phyloP scores from a whole-genome alignment of 2,888 invertebrate genomes.

The Phanerotoma sp. region DNA sequence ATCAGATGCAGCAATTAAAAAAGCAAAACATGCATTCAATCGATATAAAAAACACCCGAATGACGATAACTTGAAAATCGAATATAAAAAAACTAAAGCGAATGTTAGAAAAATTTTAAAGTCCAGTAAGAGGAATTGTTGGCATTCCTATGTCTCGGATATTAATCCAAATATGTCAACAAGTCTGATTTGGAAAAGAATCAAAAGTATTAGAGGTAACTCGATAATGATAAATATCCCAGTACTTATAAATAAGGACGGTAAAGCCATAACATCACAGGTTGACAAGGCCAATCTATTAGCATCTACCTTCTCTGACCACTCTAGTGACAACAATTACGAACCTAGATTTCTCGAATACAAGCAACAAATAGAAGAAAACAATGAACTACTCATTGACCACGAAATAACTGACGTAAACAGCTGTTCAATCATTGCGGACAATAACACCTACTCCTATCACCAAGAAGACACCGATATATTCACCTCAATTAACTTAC shows the following conservation, averaged over 20 bases:
- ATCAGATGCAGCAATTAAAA: conserved; percentile 16
- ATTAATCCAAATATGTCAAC: neutral
- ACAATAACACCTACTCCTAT: neutral
- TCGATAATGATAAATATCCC: too few relatives aligned
- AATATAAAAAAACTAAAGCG: neutral
- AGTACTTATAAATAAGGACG: too few relatives aligned
- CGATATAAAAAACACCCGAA: neutral
- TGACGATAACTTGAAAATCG: neutral
- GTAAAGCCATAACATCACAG: too few relatives aligned
- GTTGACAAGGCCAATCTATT: too few relatives aligned
- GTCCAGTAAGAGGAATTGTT: conserved; percentile 17
- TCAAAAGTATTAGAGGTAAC: conserved; percentile 10
- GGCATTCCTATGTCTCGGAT: conserved; percentile 1
- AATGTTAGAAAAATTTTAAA: neutral
- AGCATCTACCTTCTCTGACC: too few relatives aligned
- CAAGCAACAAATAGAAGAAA: too few relatives aligned
- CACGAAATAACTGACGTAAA: too few relatives aligned
- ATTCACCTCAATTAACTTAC: neutral
- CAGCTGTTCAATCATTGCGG: too few relatives aligned
- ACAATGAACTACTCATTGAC: too few relatives aligned
- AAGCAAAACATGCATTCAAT: neutral
- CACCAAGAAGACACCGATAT: neutral
- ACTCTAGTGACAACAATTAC: too few relatives aligned
- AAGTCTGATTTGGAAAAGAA: neutral
- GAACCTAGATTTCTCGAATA: too few relatives aligned